phyloP scores from a whole-genome alignment of 2,113 vertebrate species.

The Gracilinanus agilis region DNA sequence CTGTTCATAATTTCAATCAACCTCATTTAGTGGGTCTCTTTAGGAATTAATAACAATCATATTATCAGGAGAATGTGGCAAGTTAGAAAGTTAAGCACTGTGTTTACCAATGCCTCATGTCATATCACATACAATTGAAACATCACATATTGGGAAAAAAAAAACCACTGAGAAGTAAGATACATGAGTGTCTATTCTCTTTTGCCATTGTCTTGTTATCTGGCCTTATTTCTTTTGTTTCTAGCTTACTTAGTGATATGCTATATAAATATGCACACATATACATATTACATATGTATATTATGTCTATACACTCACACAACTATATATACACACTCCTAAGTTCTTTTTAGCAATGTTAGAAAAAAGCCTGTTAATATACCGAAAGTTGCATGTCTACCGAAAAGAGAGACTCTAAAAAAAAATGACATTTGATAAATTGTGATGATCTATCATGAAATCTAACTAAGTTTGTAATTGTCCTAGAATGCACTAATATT shows the following conservation, averaged over 20 bases:
- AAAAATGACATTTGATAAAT: constrained; percentile 54
- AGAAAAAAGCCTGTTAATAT: not conserved
- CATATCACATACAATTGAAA: constrained; percentile 7
- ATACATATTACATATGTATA: too few relatives aligned
- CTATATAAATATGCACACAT: not conserved
- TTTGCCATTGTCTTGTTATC: constrained; percentile 10
- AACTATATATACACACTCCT: not conserved
- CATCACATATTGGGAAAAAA: constrained; percentile 31
- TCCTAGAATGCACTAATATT: constrained; percentile 63
- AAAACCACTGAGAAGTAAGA: not conserved
- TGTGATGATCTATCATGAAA: constrained; percentile 56
- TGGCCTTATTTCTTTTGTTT: not conserved
- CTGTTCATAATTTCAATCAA: not conserved
- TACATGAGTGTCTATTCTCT: constrained; percentile 40
- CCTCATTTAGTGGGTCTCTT: not conserved
- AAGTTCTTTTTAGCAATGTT: not conserved
- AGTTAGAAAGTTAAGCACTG: not conserved
- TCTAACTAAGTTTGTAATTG: constrained; percentile 53
- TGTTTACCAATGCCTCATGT: not conserved
- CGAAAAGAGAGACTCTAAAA: constrained; percentile 53
- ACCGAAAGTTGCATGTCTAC: not conserved
- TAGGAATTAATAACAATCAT: not conserved
- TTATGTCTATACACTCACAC: not conserved
- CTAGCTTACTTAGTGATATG: not conserved
- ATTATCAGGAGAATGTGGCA: not conserved